Evolutionary conservation across 1,140 invertebrate species (phyloP), one percentile per base, ranked within the genome.

Genomic region (Meloidogyne exigua): DNA sequence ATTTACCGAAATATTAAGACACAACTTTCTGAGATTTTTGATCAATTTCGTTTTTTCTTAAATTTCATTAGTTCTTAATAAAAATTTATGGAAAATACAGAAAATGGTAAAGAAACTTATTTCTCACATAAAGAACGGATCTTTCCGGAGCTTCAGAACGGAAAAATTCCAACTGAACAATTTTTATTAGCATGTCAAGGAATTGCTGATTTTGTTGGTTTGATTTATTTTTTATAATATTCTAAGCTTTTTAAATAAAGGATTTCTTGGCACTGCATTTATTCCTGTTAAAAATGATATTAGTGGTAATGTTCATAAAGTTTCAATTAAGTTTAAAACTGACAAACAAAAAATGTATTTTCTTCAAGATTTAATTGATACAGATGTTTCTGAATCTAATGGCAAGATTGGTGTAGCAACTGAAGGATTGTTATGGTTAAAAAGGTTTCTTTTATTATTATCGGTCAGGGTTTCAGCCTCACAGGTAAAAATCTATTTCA

Each of bases 271-370:
- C 5, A 73, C 71, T 11, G 82, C 82, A 21, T 83, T 84, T 71
- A 69, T 68, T 13, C 82, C 82, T n/a, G 82, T 83, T 9, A 84
- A 83, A 62, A 76, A 64, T 15, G 82, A 83, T 71, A 81, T 83
- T 65, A 57, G 68, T 32, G 82, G 82, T 9, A 83, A 83, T 76
- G 82, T 83, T 32, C 67, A 65, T 23, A 83, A 83, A 72, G 80
- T 83, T 0, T 42, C 78, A 2, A 82, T 18, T 23, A 82, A 73
- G 72, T 84, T 63, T 57, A 71, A 82, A n/a, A 64, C 68, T 15
- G 49, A 84, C 63, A 26, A 36, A 62, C 57, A 82, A 64, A 28
- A 70, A 25, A 42, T 76, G 39, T n/a, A 68, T 28, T 76, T 65
- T 63, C 74, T 83, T 11, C 72, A 83, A 72, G 66, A 79, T 68